Evolutionary conservation across 2,113 vertebrate species (phyloP).

Genomic region (Lanius ludovicianus): DNA sequence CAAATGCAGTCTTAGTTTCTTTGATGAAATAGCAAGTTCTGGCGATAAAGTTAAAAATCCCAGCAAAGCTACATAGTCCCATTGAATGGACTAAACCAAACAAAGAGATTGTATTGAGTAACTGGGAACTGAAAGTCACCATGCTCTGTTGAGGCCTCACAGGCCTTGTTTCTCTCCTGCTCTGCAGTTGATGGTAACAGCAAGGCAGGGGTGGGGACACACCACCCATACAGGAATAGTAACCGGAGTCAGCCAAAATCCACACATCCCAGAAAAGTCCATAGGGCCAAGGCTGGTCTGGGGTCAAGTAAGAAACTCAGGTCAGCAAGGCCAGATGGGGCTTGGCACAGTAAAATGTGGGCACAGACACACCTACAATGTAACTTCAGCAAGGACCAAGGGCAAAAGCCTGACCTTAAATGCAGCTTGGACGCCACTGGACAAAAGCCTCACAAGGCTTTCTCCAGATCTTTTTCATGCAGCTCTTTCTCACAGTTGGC

Average conservation of each 20-base stretch:
- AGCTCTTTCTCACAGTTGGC: not conserved
- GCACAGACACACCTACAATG: not conserved
- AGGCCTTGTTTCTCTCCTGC: not conserved
- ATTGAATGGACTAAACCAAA: not conserved
- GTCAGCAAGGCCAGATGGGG: not conserved
- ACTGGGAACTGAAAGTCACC: not conserved
- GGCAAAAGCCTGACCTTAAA: not conserved
- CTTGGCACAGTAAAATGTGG: not conserved
- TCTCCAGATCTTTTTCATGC: not conserved
- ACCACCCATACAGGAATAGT: not conserved
- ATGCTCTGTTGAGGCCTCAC: not conserved
- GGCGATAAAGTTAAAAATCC: not conserved
- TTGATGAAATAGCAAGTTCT: not conserved
- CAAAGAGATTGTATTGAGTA: not conserved
- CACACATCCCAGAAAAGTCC: not conserved
- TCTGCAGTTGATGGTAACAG: not conserved
- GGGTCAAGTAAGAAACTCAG: not conserved
- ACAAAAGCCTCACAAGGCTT: not conserved
- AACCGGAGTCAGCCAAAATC: not conserved
- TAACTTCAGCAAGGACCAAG: not conserved
- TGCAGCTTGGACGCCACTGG: not conserved
- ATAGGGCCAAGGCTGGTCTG: not conserved
- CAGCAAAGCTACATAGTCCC: not conserved
- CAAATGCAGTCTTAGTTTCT: not conserved
- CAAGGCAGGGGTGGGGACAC: not conserved